Base-by-base conservation (phyloP, 2,113 vertebrate genomes). In the Siphamia tubifer region DNA sequence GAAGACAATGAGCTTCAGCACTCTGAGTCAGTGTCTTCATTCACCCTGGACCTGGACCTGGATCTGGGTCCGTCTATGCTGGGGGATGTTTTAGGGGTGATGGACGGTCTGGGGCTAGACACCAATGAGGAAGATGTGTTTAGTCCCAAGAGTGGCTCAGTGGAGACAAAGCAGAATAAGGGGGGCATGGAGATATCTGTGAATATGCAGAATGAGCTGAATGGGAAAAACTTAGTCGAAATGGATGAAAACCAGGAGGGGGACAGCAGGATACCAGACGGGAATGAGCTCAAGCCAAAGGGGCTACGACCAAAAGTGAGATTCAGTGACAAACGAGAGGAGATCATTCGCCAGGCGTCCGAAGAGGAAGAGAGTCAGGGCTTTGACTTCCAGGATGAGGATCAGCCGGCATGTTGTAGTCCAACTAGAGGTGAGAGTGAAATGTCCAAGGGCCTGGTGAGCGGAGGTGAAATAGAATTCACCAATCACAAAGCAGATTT, bases 61-160 rank as follows among this genome's bases (percentile, higher is more conserved):
- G 95, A 96, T 40, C 76, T 96, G 57, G 94, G 92, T 12, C 90
- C 90, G 1, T 91, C 89, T 2, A 92, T 92, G 75, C 73, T 96
- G 56, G 90, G 92, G 52, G 93, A 93, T 4, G 90, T 96, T 39
- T 82, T 96, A 3, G 93, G 94, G 2, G 93, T 95, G 51, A 93
- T 91, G 89, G 90, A 93, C 24, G 85, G 92, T 55, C 60, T 94
- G 64, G 83, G 82, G 11, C 74, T 93, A 8, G 85, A 87, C 31
- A 58, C 65, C 23, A 79, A 83, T 27, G 66, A 64, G 11, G 73
- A 81, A 10, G 77, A 87, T 6, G 58, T 60, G 53, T 80, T 89
- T 31, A 27, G 39, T 48, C 35, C 75, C 25, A 69, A 66, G 60
- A 81, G 61, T 4, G 49, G 17, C 27, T 25, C 25, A 1, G 38